phyloP scores from a whole-genome alignment of 2,797 vertebrate genomes.

The Myotis planiceps region DNA sequence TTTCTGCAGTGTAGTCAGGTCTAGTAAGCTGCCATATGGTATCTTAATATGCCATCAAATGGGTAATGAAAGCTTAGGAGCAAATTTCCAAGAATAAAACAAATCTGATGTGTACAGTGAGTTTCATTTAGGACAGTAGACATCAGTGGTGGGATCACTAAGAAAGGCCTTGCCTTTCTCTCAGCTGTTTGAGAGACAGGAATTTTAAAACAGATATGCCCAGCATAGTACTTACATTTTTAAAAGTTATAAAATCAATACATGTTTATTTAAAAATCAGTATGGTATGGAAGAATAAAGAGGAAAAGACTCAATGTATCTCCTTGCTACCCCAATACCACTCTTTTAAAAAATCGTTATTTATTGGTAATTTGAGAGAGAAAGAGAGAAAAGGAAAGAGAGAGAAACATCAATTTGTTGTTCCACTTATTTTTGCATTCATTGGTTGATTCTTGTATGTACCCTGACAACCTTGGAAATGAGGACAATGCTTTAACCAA shows the following conservation, averaged over 20 bases:
- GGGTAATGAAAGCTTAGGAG: slow-evolving; percentile 64
- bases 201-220: not conserved
- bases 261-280: not conserved
- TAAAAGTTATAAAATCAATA: not conserved
- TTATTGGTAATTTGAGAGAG: not conserved
- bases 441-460: not conserved
- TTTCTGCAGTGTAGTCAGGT: not conserved
- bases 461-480: not conserved
- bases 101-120: slow-evolving; percentile 30
- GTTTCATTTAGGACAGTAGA: not conserved
- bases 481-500: not conserved
- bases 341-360: not conserved
- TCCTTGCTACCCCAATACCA: not conserved
- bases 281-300: slow-evolving; percentile 1
- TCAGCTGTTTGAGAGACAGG: not conserved
- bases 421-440: not conserved
- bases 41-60: slow-evolving; percentile 66
- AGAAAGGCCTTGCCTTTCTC: not conserved
- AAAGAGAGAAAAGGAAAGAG: not conserved
- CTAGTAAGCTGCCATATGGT: slow-evolving; percentile 66
- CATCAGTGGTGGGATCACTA: not conserved
- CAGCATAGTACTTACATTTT: not conserved
- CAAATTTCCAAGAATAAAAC: slow-evolving; percentile 69
- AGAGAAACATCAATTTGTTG: not conserved
- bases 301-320: not conserved